phyloP scores from a whole-genome alignment of 2,888 invertebrate genomes.

The Galerucella nymphaeae region DNA sequence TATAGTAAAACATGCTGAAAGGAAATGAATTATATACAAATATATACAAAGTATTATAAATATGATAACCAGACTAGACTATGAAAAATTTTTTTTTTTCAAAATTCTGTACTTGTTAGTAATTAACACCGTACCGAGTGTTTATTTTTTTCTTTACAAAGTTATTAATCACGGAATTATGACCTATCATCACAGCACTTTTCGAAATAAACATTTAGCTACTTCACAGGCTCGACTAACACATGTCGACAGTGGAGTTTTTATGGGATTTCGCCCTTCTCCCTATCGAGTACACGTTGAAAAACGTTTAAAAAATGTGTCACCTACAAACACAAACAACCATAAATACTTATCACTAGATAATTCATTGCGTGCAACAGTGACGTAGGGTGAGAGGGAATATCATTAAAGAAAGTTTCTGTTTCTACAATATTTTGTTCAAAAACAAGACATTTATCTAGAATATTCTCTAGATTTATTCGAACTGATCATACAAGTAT shows the following conservation, averaged over 20 bases:
- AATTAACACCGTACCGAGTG: not conserved
- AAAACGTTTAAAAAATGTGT: conserved; percentile 29
- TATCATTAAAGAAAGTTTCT: not conserved
- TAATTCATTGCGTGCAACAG: conserved; percentile 4
- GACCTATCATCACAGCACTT: conserved; percentile 6
- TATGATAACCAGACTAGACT: not conserved
- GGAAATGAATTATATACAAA: not conserved
- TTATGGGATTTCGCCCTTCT: conserved; percentile 19
- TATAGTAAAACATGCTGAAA: too few species aligned
- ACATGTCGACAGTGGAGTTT: conserved; percentile 12
- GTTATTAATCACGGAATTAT: conserved; percentile 15
- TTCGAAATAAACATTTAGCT: conserved; percentile 9
- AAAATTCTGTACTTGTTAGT: not conserved
- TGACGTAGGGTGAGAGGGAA: not conserved
- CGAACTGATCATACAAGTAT: too few species aligned
- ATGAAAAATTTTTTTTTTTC: not conserved
- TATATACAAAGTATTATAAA: not conserved
- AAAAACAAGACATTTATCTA: too few species aligned
- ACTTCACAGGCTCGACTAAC: conserved; percentile 8
- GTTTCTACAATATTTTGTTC: too few species aligned
- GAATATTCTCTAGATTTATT: too few species aligned
- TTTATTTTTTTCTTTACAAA: conserved; percentile 3
- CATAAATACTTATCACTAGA: conserved; percentile 34
- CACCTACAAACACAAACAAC: conserved; percentile 37
- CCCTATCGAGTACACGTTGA: conserved; percentile 7